Percentiles rank a stretch among this genome's conserved stretches.
Evolutionary conservation across 2,888 invertebrate species (phyloP).

Genomic region (Pollenia angustigena): DNA sequence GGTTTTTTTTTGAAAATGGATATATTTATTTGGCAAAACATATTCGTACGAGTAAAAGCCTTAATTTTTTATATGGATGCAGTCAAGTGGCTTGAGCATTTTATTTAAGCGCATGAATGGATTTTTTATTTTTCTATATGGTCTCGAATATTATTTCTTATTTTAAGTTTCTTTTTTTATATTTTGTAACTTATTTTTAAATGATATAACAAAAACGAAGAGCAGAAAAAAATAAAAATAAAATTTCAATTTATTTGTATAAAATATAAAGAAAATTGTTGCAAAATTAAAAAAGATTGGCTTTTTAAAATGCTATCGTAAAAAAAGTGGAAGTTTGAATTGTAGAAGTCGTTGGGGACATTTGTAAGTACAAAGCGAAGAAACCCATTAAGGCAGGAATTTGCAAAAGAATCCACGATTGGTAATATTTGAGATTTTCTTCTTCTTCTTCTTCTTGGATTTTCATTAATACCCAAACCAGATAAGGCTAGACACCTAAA

Average conservation of each 20-base stretch:
- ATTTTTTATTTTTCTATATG: slow-evolving; percentile 77
- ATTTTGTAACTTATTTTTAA: slow-evolving; percentile 58
- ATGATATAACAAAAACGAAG: slow-evolving; percentile 67
- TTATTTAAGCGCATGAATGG: slow-evolving; percentile 82
- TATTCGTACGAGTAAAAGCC: slow-evolving; percentile 61
- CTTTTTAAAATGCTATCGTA: slow-evolving; percentile 28
- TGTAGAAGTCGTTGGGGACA: neutral
- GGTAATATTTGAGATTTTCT: too few relatives aligned
- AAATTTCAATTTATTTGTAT: slow-evolving; percentile 81
- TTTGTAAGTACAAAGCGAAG: neutral
- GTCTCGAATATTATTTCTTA: slow-evolving; percentile 81
- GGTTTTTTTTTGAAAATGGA: slow-evolving; percentile 30
- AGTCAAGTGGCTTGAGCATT: slow-evolving; percentile 80
- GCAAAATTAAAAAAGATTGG: slow-evolving; percentile 79
- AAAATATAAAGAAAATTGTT: slow-evolving; percentile 80
- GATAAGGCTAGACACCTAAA: too few relatives aligned
- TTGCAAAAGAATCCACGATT: too few relatives aligned
- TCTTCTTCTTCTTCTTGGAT: too few relatives aligned
- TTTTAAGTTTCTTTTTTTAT: slow-evolving; percentile 73
- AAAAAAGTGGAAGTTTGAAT: neutral
- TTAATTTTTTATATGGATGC: slow-evolving; percentile 80
- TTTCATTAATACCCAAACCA: too few relatives aligned
- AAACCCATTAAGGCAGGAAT: too few relatives aligned
- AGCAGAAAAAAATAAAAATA: slow-evolving; percentile 72
- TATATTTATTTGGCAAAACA: slow-evolving; percentile 52